phyloP scores from a whole-genome alignment of 2,797 vertebrate genomes.

The Betta splendens region DNA sequence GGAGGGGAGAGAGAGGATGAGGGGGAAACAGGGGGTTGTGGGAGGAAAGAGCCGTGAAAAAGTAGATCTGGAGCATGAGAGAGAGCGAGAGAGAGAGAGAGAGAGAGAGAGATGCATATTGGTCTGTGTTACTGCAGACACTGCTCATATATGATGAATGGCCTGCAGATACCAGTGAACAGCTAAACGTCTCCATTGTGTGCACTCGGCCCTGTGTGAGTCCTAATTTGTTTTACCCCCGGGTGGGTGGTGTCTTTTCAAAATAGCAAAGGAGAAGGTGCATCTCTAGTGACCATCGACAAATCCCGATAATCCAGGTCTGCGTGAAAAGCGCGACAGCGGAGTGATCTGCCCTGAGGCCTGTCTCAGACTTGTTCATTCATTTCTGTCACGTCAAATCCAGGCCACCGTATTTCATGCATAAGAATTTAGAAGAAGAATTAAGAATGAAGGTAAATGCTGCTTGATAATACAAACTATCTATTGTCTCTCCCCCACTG shows the following conservation, averaged over 20 bases:
- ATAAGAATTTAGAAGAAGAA: too few relatives aligned
- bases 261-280: conserved; percentile 23
- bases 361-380: background rate
- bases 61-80: conserved; percentile 43
- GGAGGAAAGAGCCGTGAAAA: conserved; percentile 24
- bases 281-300: conserved; percentile 8
- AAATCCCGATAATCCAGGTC: conserved; percentile 3
- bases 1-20: conserved; percentile 25
- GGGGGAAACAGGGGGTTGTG: conserved; percentile 4
- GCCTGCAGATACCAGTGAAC: conserved; percentile 44
- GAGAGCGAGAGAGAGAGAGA: conserved; percentile 16
- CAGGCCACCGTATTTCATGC: too few relatives aligned
- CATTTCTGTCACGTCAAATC: background rate
- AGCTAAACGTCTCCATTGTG: conserved; percentile 51
- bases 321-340: background rate
- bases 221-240: conserved; percentile 34
- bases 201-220: conserved; percentile 39
- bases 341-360: conserved; percentile 6
- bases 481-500: too few relatives aligned
- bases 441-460: too few relatives aligned
- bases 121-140: conserved; percentile 42
- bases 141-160: conserved; percentile 62
- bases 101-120: conserved; percentile 3
- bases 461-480: too few relatives aligned
- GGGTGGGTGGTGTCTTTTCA: conserved; percentile 20